Percentiles rank a stretch among this genome's conserved stretches.
phyloP scores from a whole-genome alignment of 2,888 invertebrate genomes.

The Neocrepidodera transversa region DNA sequence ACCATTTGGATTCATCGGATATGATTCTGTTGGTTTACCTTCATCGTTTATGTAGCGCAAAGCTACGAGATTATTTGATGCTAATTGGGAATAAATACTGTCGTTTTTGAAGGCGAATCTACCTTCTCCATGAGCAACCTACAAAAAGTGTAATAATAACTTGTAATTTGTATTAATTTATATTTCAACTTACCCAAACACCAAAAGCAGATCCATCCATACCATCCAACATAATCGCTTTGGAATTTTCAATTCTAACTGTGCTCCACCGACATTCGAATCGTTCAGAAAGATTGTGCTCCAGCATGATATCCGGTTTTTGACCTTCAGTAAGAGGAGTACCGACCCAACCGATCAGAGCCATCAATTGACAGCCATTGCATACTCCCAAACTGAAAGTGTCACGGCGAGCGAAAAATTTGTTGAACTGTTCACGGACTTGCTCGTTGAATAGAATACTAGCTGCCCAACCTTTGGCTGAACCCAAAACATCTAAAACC shows the following conservation, averaged over 20 bases:
- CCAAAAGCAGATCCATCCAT: conserved; percentile 67
- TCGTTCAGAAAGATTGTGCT: conserved; percentile 88
- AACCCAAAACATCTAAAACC: conserved; percentile 87
- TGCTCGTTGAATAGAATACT: conserved; percentile 82
- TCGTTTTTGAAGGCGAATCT: conserved; percentile 69
- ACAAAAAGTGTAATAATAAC: conserved; percentile 54
- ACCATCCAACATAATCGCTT: conserved; percentile 85
- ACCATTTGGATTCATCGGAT: conserved; percentile 97
- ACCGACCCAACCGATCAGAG: conserved; percentile 89
- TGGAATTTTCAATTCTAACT: conserved; percentile 68
- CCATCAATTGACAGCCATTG: conserved; percentile 98
- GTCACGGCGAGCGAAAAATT: conserved; percentile 75
- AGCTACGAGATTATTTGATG: conserved; percentile 71
- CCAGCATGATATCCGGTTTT: conserved; percentile 72
- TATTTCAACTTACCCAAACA: conserved; percentile 34
- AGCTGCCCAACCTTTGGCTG: conserved; percentile 98
- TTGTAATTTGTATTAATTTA: not conserved
- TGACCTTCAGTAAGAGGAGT: conserved; percentile 53
- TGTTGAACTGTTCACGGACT: conserved; percentile 77
- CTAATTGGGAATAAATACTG: conserved; percentile 62
- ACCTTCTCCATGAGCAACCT: conserved; percentile 91
- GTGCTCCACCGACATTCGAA: conserved; percentile 74
- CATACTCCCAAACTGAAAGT: conserved; percentile 98
- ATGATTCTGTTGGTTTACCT: conserved; percentile 75
- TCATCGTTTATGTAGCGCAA: conserved; percentile 86